Evolutionary conservation across 2,797 vertebrate species (phyloP), one percentile per base, ranked within the genome.

Genomic region (Myotis myotis): DNA sequence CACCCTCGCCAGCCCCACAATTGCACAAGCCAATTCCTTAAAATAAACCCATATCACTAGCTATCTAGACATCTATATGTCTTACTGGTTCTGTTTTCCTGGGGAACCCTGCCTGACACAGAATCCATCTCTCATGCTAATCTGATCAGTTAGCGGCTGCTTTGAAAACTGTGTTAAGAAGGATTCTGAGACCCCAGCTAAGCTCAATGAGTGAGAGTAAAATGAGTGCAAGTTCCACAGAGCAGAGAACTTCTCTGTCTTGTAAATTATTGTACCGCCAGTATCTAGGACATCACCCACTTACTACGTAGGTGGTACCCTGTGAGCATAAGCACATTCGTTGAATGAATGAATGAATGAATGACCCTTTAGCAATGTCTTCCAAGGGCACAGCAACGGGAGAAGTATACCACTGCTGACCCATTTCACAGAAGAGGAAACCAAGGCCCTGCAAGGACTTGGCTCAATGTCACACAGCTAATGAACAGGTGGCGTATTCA

Each of bases 131-230:
- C 44, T 85, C 36, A 17, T 8, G 22, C 53, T 66, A 30, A 76
- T 78, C 16, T 87, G 47, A 76, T 64, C 7, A 55, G 60, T 12
- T 62, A 38, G 44, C 25, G 51, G 41, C 62, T 64, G 38, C 76
- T 47, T 55, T n/a, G 64, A 60, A 90, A 71, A 68, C 22, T 30
- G 25, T 64, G 64, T 79, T 64, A 10, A 82, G 60, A 85, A 93
- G 80, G 80, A 68, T 38, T 64, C 38, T 10, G 75, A 89, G 88
- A 15, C 49, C 70, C 47, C 12, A 4, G 36, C 49, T 49, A 47
- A 33, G 19, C 23, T 75, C 47, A 15, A 0, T 2, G 38, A 93
- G 17, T 55, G 30, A 17, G 15, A 62, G 4, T 33, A n/a, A 64
- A 28, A 6, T 23, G 62, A 86, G 28, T 0, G 2, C 13, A 20